Conservation (phyloP, 2,797 vertebrate genomes). For the Notolabrus celidotus region DNA sequence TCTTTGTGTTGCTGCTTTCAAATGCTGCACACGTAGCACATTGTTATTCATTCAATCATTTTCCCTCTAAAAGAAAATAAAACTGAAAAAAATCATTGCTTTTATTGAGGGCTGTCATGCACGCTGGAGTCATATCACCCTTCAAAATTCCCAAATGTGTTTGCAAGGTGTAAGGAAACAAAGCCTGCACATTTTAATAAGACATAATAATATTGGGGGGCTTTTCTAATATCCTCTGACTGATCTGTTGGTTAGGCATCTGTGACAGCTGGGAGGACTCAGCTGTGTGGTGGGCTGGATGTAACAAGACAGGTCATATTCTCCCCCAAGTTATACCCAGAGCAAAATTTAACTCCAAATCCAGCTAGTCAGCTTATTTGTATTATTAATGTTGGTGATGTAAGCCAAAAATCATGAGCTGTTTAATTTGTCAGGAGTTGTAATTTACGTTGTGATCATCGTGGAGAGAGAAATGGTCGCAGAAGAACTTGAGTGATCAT, state of each 20-base stretch:
- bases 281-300: constrained; percentile 25
- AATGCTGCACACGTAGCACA: constrained; percentile 13
- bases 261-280: constrained; percentile 60
- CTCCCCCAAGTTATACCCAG: constrained; percentile 30
- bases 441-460: constrained; percentile 30
- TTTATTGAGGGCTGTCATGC: constrained; percentile 70
- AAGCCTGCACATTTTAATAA: constrained; percentile 71
- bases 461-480: constrained; percentile 12
- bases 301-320: constrained; percentile 22
- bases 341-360: constrained; percentile 38
- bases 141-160: constrained; percentile 66
- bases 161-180: constrained; percentile 41
- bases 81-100: constrained; percentile 33
- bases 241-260: constrained; percentile 60
- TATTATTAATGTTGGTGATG: constrained; percentile 30
- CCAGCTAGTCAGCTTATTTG: constrained; percentile 1
- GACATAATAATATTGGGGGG: constrained; percentile 65
- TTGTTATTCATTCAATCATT: constrained; percentile 41
- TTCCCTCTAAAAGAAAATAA: background rate
- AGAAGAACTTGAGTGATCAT: constrained; percentile 22
- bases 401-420: constrained; percentile 25
- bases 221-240: constrained; percentile 77
- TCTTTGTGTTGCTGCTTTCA: constrained; percentile 23
- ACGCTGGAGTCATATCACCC: constrained; percentile 50
- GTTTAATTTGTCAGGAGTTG: constrained; percentile 30